A percentile compares a stretch with the other conserved stretches of the same genome.
These are phyloP conservation scores for Drosophila recens DNA, from an alignment of 2,888 invertebrate genomes.

Conservation along the genomic window DNA sequence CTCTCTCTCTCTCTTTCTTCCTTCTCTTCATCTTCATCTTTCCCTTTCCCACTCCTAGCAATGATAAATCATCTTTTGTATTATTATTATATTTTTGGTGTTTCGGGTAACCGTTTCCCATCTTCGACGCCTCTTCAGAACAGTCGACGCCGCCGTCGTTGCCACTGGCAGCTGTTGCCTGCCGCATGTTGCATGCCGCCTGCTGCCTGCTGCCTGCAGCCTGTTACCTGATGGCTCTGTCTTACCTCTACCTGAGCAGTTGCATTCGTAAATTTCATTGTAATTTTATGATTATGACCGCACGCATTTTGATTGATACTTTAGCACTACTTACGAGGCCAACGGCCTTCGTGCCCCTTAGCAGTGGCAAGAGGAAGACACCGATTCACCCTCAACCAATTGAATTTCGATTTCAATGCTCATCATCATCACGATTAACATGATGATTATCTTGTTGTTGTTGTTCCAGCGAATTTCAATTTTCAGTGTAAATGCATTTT, in stretches of 20 bases:
- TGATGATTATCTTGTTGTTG: constrained; percentile 7
- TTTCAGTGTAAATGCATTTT: constrained; percentile 66
- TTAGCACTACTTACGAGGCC: constrained; percentile 74
- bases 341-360: constrained; percentile 24
- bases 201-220: constrained; percentile 1
- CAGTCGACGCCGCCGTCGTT: constrained; percentile 23
- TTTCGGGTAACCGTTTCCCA: constrained; percentile 57
- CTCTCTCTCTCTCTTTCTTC: constrained; percentile 9
- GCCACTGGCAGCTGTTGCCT: constrained; percentile 36
- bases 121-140: constrained; percentile 59
- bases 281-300: constrained; percentile 80
- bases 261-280: constrained; percentile 76
- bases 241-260: constrained; percentile 20
- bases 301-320: constrained; percentile 81
- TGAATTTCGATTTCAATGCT: constrained; percentile 52
- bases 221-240: constrained; percentile 12
- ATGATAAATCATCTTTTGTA: constrained; percentile 78
- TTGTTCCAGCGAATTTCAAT: constrained; percentile 70
- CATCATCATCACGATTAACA: constrained; percentile 1
- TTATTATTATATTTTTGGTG: constrained; percentile 47
- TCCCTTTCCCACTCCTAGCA: constrained; percentile 27
- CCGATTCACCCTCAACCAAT: constrained; percentile 35
- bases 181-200: constrained; percentile 21
- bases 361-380: constrained; percentile 8
- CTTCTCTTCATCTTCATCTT: not conserved